phyloP scores from a whole-genome alignment of 2,888 invertebrate species.

The Cephus rjabovi region DNA sequence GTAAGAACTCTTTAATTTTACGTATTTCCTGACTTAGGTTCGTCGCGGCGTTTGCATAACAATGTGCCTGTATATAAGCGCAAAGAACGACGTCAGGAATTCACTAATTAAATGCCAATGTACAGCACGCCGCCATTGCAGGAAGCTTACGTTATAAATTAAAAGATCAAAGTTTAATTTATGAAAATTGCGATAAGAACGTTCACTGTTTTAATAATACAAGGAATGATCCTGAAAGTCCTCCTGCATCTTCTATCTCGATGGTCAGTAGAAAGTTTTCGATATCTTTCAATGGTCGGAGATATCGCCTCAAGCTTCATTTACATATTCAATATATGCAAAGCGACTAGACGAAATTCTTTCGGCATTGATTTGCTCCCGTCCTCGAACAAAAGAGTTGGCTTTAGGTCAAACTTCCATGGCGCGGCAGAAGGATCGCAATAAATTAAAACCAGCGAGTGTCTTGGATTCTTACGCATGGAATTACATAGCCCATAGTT shows the following conservation, averaged over 20 bases:
- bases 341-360: conserved; percentile 42
- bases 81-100: not conserved
- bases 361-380: conserved; percentile 48
- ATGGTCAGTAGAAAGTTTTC: conserved; percentile 39
- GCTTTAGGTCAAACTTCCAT: conserved; percentile 46
- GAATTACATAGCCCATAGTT: not conserved
- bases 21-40: not conserved
- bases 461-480: not conserved
- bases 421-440: not conserved
- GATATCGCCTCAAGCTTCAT: conserved; percentile 33
- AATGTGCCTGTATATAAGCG: not conserved
- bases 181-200: not conserved
- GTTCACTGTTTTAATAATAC: not conserved
- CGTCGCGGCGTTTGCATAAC: not conserved
- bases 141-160: not conserved
- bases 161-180: not conserved
- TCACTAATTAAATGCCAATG: not conserved
- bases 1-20: not conserved
- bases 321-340: conserved; percentile 57
- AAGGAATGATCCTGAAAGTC: not conserved
- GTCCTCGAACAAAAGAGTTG: conserved; percentile 45
- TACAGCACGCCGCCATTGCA: not conserved
- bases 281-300: conserved; percentile 48
- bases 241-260: not conserved
- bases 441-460: not conserved